Conservation (phyloP, 2,888 invertebrate species). For the Nipponacmea schrenckii region DNA sequence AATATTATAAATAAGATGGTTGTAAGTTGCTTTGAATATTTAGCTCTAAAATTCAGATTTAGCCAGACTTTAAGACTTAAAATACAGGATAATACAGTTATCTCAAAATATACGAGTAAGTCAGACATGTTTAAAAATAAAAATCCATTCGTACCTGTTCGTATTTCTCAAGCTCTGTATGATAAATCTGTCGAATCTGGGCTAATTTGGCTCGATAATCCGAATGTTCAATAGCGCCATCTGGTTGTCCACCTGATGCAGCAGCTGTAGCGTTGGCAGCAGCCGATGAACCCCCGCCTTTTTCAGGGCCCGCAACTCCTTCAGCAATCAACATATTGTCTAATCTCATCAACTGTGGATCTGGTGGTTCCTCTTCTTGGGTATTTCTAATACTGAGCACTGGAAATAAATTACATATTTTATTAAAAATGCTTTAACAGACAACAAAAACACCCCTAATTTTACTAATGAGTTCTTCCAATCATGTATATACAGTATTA, state of each 20-base stretch:
- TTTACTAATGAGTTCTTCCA: no score
- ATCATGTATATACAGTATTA: no score
- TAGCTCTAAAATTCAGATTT: no score
- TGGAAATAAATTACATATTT: slow-evolving; percentile 64
- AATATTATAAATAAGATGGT: no score
- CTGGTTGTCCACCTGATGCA: slow-evolving; percentile 63
- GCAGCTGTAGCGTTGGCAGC: slow-evolving; percentile 64
- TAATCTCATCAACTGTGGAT: slow-evolving; percentile 96
- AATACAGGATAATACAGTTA: no score
- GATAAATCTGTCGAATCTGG: slow-evolving; percentile 98
- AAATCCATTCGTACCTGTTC: slow-evolving; percentile 84
- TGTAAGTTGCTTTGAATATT: no score
- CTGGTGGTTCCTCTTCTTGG: slow-evolving; percentile 97
- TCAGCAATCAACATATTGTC: slow-evolving; percentile 99
- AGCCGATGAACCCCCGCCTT: slow-evolving; percentile 65
- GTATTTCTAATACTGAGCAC: slow-evolving; percentile 94
- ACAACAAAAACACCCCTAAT: no score
- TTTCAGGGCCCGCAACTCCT: slow-evolving; percentile 74
- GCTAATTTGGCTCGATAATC: slow-evolving; percentile 98
- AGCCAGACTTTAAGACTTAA: no score
- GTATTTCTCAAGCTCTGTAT: slow-evolving; percentile 98
- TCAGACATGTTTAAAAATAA: no score
- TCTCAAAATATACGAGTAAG: no score
- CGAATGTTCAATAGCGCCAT: slow-evolving; percentile 96
- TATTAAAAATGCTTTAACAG: not conserved